Evolutionary conservation across 37 sponge, comb jelly and placozoan species (phyloP).

Genomic region (Beroe forskalii): DNA sequence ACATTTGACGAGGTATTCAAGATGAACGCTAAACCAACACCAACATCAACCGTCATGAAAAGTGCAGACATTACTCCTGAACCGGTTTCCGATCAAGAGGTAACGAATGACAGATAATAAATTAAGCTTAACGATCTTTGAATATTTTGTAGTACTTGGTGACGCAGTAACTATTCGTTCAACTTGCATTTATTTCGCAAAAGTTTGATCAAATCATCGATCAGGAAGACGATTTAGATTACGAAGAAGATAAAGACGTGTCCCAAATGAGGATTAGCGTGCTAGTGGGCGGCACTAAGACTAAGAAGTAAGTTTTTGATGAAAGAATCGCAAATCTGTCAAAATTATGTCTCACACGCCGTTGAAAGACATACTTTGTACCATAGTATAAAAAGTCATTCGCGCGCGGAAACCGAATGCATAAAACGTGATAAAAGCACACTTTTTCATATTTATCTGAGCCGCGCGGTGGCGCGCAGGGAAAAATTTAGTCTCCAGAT

Average conservation of each 20-base stretch:
- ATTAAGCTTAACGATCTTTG: no score
- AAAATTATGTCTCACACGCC: no score
- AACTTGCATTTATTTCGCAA: no score
- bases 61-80: neutral
- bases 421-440: neutral
- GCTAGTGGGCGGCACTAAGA: neutral
- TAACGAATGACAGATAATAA: neutral
- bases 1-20: constrained; percentile 38
- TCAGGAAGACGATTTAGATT: constrained; percentile 57
- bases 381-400: neutral
- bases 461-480: constrained; percentile 5
- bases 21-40: constrained; percentile 6
- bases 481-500: no score
- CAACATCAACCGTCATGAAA: neutral
- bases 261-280: constrained; percentile 51
- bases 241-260: constrained; percentile 41
- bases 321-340: no score
- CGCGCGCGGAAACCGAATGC: neutral
- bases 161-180: no score
- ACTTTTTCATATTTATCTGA: neutral
- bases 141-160: no score
- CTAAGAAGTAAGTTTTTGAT: constrained; percentile 9
- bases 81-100: neutral
- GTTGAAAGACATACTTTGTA: no score
- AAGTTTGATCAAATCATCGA: no score